Percentiles rank a stretch among this genome's conserved stretches.
Evolutionary conservation across 92 coral and sea anemone genomes (phyloP).

Genomic region (Desmophyllum pertusum): DNA sequence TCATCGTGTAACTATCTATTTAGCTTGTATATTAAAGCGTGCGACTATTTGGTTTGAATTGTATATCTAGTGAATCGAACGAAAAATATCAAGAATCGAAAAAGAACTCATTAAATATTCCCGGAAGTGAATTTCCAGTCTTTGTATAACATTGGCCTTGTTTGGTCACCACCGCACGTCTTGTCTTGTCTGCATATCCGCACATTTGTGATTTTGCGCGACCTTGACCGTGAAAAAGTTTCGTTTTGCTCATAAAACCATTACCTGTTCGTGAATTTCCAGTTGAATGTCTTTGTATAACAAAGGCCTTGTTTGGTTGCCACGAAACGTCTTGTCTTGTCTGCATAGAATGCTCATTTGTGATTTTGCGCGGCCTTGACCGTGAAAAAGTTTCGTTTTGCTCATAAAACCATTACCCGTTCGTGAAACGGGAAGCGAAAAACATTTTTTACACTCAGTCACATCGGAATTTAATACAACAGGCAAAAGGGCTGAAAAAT

Average conservation of each 20-base stretch:
- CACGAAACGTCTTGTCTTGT: no score
- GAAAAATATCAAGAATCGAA: conserved; percentile 1
- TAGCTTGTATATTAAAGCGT: no score
- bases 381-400: not conserved
- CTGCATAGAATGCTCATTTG: not conserved
- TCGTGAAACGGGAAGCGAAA: not conserved
- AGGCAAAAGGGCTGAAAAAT: not conserved
- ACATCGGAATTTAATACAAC: not conserved
- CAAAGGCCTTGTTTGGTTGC: no score
- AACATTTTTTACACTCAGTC: not conserved
- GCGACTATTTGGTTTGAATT: not conserved
- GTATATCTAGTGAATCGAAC: not conserved
- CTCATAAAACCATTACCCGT: no score
- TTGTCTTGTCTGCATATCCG: not conserved
- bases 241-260: no score
- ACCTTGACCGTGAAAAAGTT: not conserved
- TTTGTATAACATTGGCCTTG: not conserved
- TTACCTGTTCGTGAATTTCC: not conserved
- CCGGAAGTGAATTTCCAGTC: not conserved
- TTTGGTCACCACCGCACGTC: not conserved
- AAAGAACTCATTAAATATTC: not conserved
- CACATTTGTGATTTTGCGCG: not conserved
- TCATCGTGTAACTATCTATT: no score
- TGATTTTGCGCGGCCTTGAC: not conserved
- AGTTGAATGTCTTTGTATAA: no score